Evolutionary conservation across 1,140 invertebrate species (phyloP).

Genomic region (Brachionus rubens): DNA sequence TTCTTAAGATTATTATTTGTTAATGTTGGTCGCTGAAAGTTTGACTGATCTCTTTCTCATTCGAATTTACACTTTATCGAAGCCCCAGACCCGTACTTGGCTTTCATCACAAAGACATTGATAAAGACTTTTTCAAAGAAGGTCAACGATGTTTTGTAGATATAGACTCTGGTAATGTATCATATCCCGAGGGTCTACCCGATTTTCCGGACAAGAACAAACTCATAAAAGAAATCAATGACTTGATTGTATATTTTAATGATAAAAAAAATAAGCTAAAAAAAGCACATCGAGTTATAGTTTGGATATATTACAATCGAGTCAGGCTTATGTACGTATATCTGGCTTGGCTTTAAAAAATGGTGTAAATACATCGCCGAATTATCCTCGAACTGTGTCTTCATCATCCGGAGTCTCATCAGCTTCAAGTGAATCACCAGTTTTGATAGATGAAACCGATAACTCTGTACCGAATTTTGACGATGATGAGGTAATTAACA

Average conservation of each 20-base stretch:
- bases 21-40: conserved; percentile 95
- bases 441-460: background rate
- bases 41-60: conserved; percentile 79
- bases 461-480: background rate
- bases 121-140: conserved; percentile 48
- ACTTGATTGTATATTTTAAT: conserved; percentile 71
- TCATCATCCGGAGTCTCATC: background rate
- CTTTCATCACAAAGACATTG: conserved; percentile 59
- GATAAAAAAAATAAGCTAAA: conserved; percentile 30
- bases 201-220: conserved; percentile 82
- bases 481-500: background rate
- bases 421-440: background rate
- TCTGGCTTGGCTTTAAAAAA: background rate
- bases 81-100: conserved; percentile 98
- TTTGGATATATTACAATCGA: conserved; percentile 47
- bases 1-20: conserved; percentile 84
- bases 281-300: background rate
- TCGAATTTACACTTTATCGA: conserved; percentile 93
- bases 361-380: background rate
- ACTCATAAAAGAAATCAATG: conserved; percentile 77
- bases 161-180: conserved; percentile 83
- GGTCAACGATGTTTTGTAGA: conserved; percentile 76
- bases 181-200: conserved; percentile 90
- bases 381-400: background rate
- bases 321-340: conserved; percentile 3